Percentiles rank a stretch among this genome's conserved stretches.
These are phyloP conservation scores for Brachirus orientalis DNA, from an alignment of 2,113 vertebrate species.

Conservation along the genomic window DNA sequence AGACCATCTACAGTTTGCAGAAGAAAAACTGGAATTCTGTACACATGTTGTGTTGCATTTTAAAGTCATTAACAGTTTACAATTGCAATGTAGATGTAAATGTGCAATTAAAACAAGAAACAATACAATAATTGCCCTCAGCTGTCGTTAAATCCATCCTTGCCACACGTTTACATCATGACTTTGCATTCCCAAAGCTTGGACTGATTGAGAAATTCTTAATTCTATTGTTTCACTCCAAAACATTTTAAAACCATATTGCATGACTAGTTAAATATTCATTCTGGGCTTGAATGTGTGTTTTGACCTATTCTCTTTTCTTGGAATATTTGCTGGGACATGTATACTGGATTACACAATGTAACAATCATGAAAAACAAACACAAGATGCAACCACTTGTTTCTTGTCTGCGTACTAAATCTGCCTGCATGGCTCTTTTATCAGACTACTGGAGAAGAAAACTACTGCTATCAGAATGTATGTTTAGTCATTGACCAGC, in stretches of 20 bases:
- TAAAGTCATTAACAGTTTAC: background rate
- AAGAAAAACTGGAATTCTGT: background rate
- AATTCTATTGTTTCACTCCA: too few relatives aligned
- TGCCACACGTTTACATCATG: too few relatives aligned
- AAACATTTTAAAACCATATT: background rate
- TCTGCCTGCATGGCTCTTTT: background rate
- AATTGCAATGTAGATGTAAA: background rate
- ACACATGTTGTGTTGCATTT: background rate
- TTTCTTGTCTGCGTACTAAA: constrained; percentile 10
- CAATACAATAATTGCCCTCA: background rate
- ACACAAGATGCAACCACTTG: background rate
- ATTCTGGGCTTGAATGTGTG: constrained; percentile 22
- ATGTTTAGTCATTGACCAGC: constrained; percentile 19
- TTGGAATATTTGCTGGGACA: background rate
- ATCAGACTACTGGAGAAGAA: too few relatives aligned
- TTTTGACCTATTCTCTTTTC: constrained; percentile 12
- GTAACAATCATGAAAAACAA: constrained; percentile 6
- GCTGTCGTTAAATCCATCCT: background rate
- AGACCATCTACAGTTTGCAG: background rate
- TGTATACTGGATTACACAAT: constrained; percentile 6
- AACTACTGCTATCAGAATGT: constrained; percentile 10
- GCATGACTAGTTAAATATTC: background rate
- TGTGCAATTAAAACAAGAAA: background rate
- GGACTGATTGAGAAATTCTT: too few relatives aligned
- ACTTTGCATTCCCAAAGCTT: background rate